Conservation (phyloP, 1,140 invertebrate species). For the Dreissena polymorpha region DNA sequence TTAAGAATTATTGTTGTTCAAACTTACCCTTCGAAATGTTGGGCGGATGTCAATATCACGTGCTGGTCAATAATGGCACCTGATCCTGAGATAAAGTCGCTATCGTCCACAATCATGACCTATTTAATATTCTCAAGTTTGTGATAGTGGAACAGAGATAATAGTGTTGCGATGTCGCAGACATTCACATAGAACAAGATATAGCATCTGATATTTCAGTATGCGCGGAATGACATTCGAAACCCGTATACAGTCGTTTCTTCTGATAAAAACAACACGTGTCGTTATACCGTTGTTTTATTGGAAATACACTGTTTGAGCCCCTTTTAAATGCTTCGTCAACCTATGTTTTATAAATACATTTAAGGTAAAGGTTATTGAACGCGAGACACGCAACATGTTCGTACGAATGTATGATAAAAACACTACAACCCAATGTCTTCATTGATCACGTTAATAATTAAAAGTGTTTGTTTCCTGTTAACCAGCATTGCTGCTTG, state of each 20-base stretch:
- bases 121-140: neutral
- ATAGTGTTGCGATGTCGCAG: too few species aligned
- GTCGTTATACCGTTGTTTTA: neutral
- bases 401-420: neutral
- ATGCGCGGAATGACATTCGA: too few species aligned
- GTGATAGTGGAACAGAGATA: too few species aligned
- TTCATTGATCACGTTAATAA: too few species aligned
- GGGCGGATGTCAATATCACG: conserved; percentile 49
- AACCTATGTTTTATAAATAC: neutral
- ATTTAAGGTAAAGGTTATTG: neutral
- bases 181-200: too few species aligned
- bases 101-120: conserved; percentile 19
- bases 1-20: too few species aligned
- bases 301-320: neutral
- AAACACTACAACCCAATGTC: too few species aligned
- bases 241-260: too few species aligned
- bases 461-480: too few species aligned
- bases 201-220: too few species aligned
- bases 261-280: neutral
- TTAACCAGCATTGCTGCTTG: too few species aligned
- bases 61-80: conserved; percentile 37
- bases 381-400: neutral
- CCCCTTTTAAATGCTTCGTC: neutral
- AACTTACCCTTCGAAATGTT: conserved; percentile 50
- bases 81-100: conserved; percentile 41